A percentile compares a stretch with the other conserved stretches of the same genome.
phyloP scores from a whole-genome alignment of 2,113 vertebrate genomes.

The Herpailurus yagouaroundi region DNA sequence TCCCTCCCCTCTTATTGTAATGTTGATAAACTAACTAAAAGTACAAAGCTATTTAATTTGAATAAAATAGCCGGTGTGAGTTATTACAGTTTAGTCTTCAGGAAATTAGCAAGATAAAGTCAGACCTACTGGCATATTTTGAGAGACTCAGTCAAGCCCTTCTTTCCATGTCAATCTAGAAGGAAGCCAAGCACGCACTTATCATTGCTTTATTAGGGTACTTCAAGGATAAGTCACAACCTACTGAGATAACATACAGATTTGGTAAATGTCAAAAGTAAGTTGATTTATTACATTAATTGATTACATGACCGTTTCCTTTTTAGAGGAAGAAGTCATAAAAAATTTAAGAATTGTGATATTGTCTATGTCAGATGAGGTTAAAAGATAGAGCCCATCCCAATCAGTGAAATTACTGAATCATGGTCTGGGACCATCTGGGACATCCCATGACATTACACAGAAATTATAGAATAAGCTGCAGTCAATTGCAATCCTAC shows the following conservation, averaged over 20 bases:
- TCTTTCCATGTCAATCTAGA: background rate
- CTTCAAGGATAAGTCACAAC: background rate
- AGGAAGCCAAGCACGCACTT: background rate
- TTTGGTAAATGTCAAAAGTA: background rate
- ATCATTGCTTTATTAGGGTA: background rate
- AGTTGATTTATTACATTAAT: background rate
- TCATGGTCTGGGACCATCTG: background rate
- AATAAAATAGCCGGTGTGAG: background rate
- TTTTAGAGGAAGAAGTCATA: background rate
- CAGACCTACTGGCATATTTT: background rate
- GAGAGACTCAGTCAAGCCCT: background rate
- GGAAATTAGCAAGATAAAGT: background rate
- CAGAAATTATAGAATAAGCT: background rate
- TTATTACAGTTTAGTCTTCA: background rate
- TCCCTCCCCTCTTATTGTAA: background rate
- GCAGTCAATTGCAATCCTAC: background rate
- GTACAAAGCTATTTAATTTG: background rate
- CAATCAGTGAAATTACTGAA: background rate
- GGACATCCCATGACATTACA: background rate
- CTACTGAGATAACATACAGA: background rate
- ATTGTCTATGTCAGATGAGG: background rate
- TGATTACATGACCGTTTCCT: background rate
- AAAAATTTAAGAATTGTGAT: background rate
- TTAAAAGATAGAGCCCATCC: background rate
- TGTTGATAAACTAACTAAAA: background rate